Conservation (phyloP, 2,888 invertebrate genomes). For the Leptinotarsa peninsularis region DNA sequence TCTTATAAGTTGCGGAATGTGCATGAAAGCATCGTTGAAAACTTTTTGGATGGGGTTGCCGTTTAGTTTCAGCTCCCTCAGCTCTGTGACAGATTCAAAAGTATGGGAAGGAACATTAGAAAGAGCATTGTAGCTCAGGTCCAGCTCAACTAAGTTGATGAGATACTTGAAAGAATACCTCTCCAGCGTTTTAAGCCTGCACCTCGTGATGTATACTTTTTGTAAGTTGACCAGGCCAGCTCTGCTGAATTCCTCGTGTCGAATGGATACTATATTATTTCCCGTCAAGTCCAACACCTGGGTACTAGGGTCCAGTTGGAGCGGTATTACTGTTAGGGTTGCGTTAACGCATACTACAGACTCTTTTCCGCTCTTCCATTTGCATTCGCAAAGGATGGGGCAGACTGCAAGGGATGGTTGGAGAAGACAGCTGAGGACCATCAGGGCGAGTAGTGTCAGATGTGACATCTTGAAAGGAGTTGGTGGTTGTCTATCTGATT, state of each 20-base stretch:
- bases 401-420: constrained; percentile 72
- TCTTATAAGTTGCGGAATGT: constrained; percentile 76
- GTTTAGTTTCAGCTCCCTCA: constrained; percentile 79
- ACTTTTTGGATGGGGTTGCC: constrained; percentile 82
- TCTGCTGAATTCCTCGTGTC: constrained; percentile 79
- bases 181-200: constrained; percentile 77
- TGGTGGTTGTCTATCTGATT: constrained; percentile 45
- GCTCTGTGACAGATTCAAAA: constrained; percentile 78
- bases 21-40: constrained; percentile 76
- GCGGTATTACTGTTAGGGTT: constrained; percentile 79
- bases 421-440: constrained; percentile 62
- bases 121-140: constrained; percentile 81
- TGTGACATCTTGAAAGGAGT: constrained; percentile 44
- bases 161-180: constrained; percentile 81
- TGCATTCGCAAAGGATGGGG: constrained; percentile 85
- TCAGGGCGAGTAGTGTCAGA: constrained; percentile 49
- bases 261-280: constrained; percentile 76
- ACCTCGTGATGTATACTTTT: constrained; percentile 80
- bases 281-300: constrained; percentile 84
- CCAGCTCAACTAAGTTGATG: constrained; percentile 84
- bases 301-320: constrained; percentile 80
- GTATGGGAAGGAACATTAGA: constrained; percentile 78
- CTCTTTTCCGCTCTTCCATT: constrained; percentile 90
- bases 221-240: constrained; percentile 84
- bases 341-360: constrained; percentile 84